phyloP scores from a whole-genome alignment of 2,113 vertebrate genomes.

The Reinhardtius hippoglossoides region DNA sequence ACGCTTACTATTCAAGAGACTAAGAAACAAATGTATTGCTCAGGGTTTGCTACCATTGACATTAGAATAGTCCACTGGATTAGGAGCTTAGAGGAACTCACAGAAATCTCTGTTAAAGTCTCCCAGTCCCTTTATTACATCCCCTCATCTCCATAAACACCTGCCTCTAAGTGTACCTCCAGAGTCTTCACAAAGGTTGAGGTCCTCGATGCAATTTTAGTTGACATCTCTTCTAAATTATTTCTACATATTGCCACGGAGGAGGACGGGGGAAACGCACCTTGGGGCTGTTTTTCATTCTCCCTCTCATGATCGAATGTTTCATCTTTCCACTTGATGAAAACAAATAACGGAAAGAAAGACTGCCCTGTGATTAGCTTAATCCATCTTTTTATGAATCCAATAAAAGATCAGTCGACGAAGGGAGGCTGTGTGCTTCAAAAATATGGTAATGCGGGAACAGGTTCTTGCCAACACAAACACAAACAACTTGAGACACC shows the following conservation, averaged over 20 bases:
- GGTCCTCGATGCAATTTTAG: constrained; percentile 8
- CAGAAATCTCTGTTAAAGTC: constrained; percentile 7
- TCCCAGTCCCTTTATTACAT: constrained; percentile 14
- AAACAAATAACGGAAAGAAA: constrained; percentile 43
- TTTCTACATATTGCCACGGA: not conserved
- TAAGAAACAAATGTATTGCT: no score
- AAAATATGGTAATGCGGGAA: constrained; percentile 48
- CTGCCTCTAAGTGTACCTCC: not conserved
- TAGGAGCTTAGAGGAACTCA: not conserved
- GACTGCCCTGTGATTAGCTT: constrained; percentile 15
- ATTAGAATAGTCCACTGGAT: no score
- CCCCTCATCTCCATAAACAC: constrained; percentile 56
- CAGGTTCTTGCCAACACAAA: constrained; percentile 14
- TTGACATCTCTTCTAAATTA: constrained; percentile 4
- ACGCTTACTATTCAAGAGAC: not conserved
- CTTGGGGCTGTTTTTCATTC: constrained; percentile 34
- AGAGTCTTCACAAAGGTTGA: constrained; percentile 18
- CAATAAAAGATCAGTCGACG: constrained; percentile 36
- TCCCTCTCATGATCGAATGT: constrained; percentile 18
- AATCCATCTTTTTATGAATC: constrained; percentile 44
- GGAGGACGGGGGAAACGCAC: not conserved
- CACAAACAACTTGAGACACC: not conserved
- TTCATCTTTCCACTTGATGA: constrained; percentile 31
- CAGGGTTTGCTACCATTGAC: no score
- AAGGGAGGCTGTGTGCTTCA: constrained; percentile 28